phyloP scores from a whole-genome alignment of 1,140 invertebrate genomes.

The Drosophila hydei region DNA sequence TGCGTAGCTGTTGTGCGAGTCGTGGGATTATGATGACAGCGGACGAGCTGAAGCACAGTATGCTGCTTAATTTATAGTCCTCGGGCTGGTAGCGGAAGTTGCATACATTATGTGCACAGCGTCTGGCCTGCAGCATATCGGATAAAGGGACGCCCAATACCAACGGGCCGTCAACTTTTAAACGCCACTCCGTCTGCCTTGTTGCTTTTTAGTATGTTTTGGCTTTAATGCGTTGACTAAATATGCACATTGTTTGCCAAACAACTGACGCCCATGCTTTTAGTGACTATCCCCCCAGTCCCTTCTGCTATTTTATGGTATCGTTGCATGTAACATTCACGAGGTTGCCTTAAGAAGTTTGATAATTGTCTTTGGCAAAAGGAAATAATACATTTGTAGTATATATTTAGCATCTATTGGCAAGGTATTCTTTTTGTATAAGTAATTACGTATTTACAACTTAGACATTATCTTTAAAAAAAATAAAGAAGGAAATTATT shows the following conservation, averaged over 20 bases:
- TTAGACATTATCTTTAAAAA: too few species aligned
- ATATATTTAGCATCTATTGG: too few species aligned
- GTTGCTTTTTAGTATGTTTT: slow-evolving; percentile 31
- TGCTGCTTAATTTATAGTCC: slow-evolving; percentile 69
- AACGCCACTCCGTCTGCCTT: slow-evolving; percentile 55
- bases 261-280: slow-evolving; percentile 49
- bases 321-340: not conserved
- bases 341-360: slow-evolving; percentile 10
- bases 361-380: too few species aligned
- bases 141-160: slow-evolving; percentile 53
- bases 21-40: slow-evolving; percentile 57
- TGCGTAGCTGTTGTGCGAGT: slow-evolving; percentile 16
- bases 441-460: too few species aligned
- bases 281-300: slow-evolving; percentile 19
- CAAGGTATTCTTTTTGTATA: too few species aligned
- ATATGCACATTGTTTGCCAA: slow-evolving; percentile 68
- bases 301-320: not conserved
- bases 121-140: slow-evolving; percentile 36
- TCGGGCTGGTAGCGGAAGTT: slow-evolving; percentile 62
- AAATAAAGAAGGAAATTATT: too few species aligned
- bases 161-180: slow-evolving; percentile 64
- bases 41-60: slow-evolving; percentile 36
- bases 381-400: too few species aligned
- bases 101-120: slow-evolving; percentile 67
- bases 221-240: slow-evolving; percentile 67